Conservation (phyloP, 2,888 invertebrate species). For the Cephus rjabovi region DNA sequence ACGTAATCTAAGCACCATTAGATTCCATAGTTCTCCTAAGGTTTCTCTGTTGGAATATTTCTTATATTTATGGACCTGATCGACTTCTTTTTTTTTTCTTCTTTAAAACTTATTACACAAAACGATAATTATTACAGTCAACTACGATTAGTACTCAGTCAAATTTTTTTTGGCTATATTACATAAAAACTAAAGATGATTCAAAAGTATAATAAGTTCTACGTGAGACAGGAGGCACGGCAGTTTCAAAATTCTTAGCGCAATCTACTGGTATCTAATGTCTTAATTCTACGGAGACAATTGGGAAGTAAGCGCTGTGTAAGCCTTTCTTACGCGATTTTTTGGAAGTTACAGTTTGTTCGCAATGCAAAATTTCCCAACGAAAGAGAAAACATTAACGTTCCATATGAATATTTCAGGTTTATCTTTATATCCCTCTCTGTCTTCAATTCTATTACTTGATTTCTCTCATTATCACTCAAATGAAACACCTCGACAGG, state of each 20-base stretch:
- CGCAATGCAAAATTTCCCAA: slow-evolving; percentile 32
- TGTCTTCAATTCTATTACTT: no score
- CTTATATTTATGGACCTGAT: background rate
- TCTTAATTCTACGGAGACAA: slow-evolving; percentile 11
- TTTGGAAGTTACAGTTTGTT: slow-evolving; percentile 39
- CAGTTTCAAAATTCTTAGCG: slow-evolving; percentile 30
- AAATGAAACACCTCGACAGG: no score
- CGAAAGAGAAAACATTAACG: background rate
- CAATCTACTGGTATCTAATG: slow-evolving; percentile 23
- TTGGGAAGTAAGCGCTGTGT: slow-evolving; percentile 35
- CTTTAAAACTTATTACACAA: background rate
- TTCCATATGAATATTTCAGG: background rate
- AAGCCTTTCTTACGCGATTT: slow-evolving; percentile 32
- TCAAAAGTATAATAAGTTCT: slow-evolving; percentile 12
- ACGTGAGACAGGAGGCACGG: slow-evolving; percentile 47
- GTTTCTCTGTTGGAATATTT: slow-evolving; percentile 15
- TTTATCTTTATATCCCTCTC: no score
- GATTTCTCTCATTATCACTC: no score
- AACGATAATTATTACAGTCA: slow-evolving; percentile 10
- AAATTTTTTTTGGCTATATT: slow-evolving; percentile 13
- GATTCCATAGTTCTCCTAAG: background rate
- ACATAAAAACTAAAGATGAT: background rate
- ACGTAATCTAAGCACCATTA: background rate
- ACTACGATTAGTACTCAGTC: slow-evolving; percentile 23
- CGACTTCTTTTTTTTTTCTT: background rate